Base-by-base conservation (phyloP, 2,888 invertebrate genomes). In the Tholera decimalis region DNA sequence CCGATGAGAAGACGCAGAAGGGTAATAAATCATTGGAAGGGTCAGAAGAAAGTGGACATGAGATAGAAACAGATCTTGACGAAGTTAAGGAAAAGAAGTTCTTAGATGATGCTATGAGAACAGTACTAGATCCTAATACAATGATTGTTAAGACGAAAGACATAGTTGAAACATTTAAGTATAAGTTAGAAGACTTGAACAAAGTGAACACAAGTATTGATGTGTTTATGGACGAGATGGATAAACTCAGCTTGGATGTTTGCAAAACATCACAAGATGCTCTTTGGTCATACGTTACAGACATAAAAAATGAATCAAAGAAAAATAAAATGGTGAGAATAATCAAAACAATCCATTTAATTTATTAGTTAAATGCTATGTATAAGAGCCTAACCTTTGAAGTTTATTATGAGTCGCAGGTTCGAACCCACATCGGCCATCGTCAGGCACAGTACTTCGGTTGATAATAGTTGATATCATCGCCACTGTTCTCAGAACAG, bases 211-310 rank as follows among this genome's bases (percentile, higher is more conserved):
- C 84, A 9, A 91, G 90, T 22, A 66, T 94, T n/a, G 90, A 93
- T 22, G 64, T 77, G 1, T 95, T 94, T 75, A 92, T 95, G 89
- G 88, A 92, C 1, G 90, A 91, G 80, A 94, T 95, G 94, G 95
- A 95, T 76, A 91, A 91, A 61, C 76, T 95, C 59, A 95, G 93
- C 82, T 88, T 93, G 60, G 93, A 93, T 72, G 88, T 93, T 41
- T 95, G 95, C 77, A 93, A 93, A 87, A 91, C 90, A 28, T 94
- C 95, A 15, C 94, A 94, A 78, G 87, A 91, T 59, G 91, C 94
- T 2, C 79, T 95, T 37, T 95, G 95, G 95, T 89, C 92, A 1
- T 95, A 94, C 50, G 94, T 95, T 2, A 93, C 92, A 11, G 92
- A 95, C 82, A 92, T 92, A 39, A 92, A 87, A 61, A 92, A 90